Base-by-base conservation (phyloP, 2,797 vertebrate species). In the Cetoscarus ocellatus region DNA sequence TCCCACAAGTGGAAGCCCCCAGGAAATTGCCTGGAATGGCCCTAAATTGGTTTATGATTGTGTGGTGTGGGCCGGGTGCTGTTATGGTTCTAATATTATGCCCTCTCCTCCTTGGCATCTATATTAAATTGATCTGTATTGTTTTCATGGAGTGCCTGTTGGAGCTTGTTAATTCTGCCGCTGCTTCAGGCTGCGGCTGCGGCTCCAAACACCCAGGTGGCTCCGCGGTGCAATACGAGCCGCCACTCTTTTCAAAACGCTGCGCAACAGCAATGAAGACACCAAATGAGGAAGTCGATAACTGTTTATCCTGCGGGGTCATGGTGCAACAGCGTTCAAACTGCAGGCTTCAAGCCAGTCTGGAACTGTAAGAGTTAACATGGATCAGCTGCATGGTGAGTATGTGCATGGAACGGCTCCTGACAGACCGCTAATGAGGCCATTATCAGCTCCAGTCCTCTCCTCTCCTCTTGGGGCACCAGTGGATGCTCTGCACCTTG, bases 1-100 rank as follows among this genome's bases (percentile, higher is more conserved):
- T 94, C 90, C 88, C 91, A 92, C 91, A 92, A 92, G 91, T 94
- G 92, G 92, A 94, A 92, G 91, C 92, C 93, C 88, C 85, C 90
- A 94, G 94, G 94, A 95, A 95, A 95, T 95, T 94, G 94, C 92
- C 91, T 94, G 87, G 90, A 95, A 95, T 95, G 91, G 94, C 90
- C 93, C 91, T 93, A 94, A 95, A 95, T 95, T 95, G 94, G 92
- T 95, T 95, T 95, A 93, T 94, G 93, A 95, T 94, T 95, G 94
- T 93, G 91, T 89, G 87, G 89, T 91, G 93, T 91, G 92, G 92
- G 89, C 81, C 76, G 61, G 61, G 81, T 76, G 91, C 88, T 86
- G 89, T 93, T 92, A 87, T 89, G 89, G 86, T 88, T 92, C 86
- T 93, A 89, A 95, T 95, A 93, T 93, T 94, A 93, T 94, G 91